Conservation (phyloP, 2,113 vertebrate genomes). For the Ptyas mucosa region DNA sequence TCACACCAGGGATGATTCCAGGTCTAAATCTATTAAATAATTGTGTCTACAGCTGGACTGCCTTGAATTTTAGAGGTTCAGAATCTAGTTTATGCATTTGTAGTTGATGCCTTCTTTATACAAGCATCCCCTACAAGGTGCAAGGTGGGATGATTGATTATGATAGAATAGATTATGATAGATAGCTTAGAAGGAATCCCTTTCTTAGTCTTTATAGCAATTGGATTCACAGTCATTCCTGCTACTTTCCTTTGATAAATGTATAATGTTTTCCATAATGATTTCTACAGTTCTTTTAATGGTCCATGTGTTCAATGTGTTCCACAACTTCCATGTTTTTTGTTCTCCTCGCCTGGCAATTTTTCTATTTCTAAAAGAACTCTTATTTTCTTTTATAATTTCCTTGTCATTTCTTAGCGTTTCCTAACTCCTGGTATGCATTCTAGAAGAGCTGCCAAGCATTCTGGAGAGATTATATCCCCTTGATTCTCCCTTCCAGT, state of each 20-base stretch:
- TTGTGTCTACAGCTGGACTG: background rate
- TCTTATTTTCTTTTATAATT: background rate
- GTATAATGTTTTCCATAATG: background rate
- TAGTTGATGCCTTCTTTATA: background rate
- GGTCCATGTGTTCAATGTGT: fast-evolving
- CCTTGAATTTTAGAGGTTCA: background rate
- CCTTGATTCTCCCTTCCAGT: background rate
- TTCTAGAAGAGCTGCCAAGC: background rate
- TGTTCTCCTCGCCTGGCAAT: background rate
- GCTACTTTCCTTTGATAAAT: background rate
- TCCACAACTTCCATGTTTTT: background rate
- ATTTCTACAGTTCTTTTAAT: background rate
- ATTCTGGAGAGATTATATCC: background rate
- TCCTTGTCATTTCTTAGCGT: background rate
- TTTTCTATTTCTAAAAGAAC: background rate
- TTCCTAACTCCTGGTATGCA: background rate
- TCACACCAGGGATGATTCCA: background rate
- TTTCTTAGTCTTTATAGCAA: background rate
- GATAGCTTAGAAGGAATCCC: background rate
- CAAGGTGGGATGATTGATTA: background rate
- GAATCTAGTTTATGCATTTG: background rate
- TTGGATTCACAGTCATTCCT: background rate
- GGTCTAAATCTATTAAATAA: background rate
- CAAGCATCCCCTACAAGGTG: background rate
- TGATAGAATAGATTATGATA: background rate